A percentile compares a stretch with the other conserved stretches of the same genome.
Evolutionary conservation across 2,113 vertebrate genomes (phyloP).

Genomic region (Silurus meridionalis): DNA sequence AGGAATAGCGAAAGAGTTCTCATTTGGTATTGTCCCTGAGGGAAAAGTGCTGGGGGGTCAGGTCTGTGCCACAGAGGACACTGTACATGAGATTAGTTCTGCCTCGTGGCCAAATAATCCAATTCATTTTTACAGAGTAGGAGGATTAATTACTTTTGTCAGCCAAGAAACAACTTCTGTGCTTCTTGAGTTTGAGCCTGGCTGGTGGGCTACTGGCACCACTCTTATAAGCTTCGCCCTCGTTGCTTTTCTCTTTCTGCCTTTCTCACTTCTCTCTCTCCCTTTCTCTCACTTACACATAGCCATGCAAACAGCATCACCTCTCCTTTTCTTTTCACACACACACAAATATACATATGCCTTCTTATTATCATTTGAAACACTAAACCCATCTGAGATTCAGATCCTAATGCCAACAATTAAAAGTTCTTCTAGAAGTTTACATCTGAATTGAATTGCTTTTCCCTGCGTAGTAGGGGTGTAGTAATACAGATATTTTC

Average conservation of each 20-base stretch:
- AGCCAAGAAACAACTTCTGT: constrained; percentile 71
- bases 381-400: constrained; percentile 8
- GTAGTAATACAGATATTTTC: too few species aligned
- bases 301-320: constrained; percentile 16
- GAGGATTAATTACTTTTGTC: constrained; percentile 74
- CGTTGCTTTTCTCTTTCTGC: constrained; percentile 41
- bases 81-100: constrained; percentile 54
- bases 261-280: constrained; percentile 10
- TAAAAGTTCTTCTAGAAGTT: constrained; percentile 2
- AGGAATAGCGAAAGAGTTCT: neutral
- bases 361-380: constrained; percentile 20
- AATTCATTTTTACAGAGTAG: constrained; percentile 67
- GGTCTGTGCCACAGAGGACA: constrained; percentile 30
- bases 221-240: constrained; percentile 18
- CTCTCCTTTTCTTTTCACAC: constrained; percentile 8
- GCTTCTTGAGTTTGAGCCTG: constrained; percentile 63
- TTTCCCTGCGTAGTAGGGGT: too few species aligned
- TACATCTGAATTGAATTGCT: neutral
- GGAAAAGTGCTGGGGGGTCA: constrained; percentile 39
- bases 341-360: constrained; percentile 18
- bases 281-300: constrained; percentile 14
- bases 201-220: constrained; percentile 48
- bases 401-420: neutral
- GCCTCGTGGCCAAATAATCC: constrained; percentile 65
- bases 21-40: neutral